Evolutionary conservation across 2,888 invertebrate species (phyloP), one percentile per base, ranked within the genome.

Genomic region (Anthophora plumipes): DNA sequence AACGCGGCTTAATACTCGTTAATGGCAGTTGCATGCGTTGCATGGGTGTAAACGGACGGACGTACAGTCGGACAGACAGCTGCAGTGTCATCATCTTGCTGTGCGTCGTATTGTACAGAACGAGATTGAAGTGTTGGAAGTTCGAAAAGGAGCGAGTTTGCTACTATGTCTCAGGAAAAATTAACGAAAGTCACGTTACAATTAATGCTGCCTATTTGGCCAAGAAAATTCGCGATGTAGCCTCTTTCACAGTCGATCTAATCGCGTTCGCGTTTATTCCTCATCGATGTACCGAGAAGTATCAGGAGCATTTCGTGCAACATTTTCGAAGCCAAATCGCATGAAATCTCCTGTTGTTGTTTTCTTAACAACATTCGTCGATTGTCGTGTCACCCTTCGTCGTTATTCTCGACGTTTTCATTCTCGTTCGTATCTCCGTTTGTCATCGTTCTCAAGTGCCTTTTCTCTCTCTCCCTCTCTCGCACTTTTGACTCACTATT

Each of bases 241-340:
- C 83, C 84, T 77, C 59, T 67, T 71, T 55, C 67, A 68, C 43
- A 52, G 57, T 60, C 20, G 73, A 68, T 43, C 57, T 75, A 52
- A 61, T 63, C 77, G 74, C 73, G 74, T 76, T 69, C 59, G 69
- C 67, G 63, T 84, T 78, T 84, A 85, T 77, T 85, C 77, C 60
- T 78, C 87, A 89, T 89, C 88, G 89, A 88, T 88, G 88, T 77
- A 75, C 81, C 79, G 79, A 76, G 75, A 69, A 78, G 54, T 77
- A 69, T 76, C 68, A 74, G 77, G 72, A 77, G 72, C 63, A 72
- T 82, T 84, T 85, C 72, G 66, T 69, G 76, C 76, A 80, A 77
- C 78, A 82, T 73, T 80, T 68, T 70, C 70, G 68, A 71, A 79
- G 59, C 64, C 60, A 68, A 80, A 64, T 80, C 84, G 81, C 71